phyloP scores from a whole-genome alignment of 2,797 vertebrate species.

The Balearica regulorum region DNA sequence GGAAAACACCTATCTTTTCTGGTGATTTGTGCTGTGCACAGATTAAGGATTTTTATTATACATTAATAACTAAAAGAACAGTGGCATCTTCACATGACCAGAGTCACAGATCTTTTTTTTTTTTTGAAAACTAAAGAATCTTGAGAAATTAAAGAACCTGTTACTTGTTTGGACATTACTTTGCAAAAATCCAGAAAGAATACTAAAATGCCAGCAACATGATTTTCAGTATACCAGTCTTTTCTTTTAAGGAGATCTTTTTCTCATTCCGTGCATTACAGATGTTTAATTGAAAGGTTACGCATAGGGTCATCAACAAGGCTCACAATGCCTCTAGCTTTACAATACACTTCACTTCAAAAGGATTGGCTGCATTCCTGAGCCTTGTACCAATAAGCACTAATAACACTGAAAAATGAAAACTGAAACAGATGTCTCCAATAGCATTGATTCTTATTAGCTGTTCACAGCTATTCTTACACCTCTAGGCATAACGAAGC shows the following conservation, averaged over 20 bases:
- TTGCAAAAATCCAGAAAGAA: neutral
- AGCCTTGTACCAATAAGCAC: conserved; percentile 85
- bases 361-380: conserved; percentile 81
- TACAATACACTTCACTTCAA: conserved; percentile 82
- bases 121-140: neutral
- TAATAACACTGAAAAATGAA: conserved; percentile 88
- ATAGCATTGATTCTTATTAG: conserved; percentile 80
- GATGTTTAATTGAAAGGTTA: conserved; percentile 77
- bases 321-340: conserved; percentile 79
- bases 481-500: conserved; percentile 74
- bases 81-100: neutral
- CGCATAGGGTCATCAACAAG: conserved; percentile 80
- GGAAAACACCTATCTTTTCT: neutral
- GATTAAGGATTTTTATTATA: neutral
- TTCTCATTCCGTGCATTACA: conserved; percentile 24
- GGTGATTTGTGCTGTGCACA: neutral
- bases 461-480: conserved; percentile 77
- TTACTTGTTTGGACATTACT: neutral
- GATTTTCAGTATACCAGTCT: neutral
- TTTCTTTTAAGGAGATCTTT: neutral
- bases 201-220: neutral
- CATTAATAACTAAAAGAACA: neutral
- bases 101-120: neutral
- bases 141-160: neutral
- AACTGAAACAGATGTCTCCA: conserved; percentile 87